Conservation (phyloP, 2,888 invertebrate genomes). For the Epicampocera succincta region DNA sequence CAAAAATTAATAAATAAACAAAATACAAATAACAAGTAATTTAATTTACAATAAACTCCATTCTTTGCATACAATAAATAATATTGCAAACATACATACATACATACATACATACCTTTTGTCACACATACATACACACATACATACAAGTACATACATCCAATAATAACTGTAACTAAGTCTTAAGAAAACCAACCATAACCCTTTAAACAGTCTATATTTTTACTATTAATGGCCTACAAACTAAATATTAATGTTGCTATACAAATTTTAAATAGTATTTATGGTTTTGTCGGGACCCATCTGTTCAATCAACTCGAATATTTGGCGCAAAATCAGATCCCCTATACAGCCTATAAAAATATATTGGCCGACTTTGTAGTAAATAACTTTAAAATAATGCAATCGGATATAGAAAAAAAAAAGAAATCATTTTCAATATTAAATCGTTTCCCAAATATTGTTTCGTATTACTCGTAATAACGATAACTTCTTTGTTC, state of each 20-base stretch:
- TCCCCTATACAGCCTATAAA: not conserved
- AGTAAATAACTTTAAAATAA: too few species aligned
- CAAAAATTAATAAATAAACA: slow-evolving; percentile 27
- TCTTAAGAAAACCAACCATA: slow-evolving; percentile 31
- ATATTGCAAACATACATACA: slow-evolving; percentile 25
- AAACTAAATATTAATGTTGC: not conserved
- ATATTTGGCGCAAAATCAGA: not conserved
- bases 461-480: too few species aligned
- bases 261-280: not conserved
- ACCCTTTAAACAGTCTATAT: not conserved
- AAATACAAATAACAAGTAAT: slow-evolving; percentile 37
- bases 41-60: slow-evolving; percentile 41
- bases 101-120: slow-evolving; percentile 21
- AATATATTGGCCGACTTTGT: not conserved
- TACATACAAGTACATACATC: slow-evolving; percentile 11
- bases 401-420: too few species aligned
- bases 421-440: too few species aligned
- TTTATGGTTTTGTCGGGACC: too few species aligned
- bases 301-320: slow-evolving; percentile 2
- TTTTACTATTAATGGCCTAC: not conserved
- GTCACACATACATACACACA: slow-evolving; percentile 18
- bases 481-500: too few species aligned
- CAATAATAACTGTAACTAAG: slow-evolving; percentile 29
- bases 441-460: too few species aligned
- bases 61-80: slow-evolving; percentile 22